Conservation (phyloP, 2,113 vertebrate genomes). For the Gavialis gangeticus region DNA sequence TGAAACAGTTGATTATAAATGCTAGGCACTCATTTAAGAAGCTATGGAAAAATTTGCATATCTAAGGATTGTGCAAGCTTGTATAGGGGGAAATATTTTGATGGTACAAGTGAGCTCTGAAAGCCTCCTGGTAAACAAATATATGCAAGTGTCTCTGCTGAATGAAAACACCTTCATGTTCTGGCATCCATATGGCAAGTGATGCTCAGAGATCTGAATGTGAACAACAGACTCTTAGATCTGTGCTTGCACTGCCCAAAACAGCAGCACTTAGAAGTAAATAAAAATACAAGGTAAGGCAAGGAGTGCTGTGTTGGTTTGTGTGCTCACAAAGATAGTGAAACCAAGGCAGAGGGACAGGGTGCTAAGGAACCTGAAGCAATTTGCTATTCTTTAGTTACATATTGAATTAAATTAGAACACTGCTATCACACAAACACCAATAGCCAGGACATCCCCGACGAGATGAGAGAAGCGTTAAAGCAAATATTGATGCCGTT, state of each 20-base stretch:
- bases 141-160: conserved; percentile 30
- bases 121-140: conserved; percentile 45
- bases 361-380: background rate
- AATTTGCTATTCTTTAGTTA: background rate
- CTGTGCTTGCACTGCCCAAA: background rate
- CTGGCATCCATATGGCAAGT: conserved; percentile 22
- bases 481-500: background rate
- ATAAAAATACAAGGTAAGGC: background rate
- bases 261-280: background rate
- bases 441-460: conserved; percentile 11
- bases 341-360: background rate
- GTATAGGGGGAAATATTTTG: conserved; percentile 47
- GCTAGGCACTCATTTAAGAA: conserved; percentile 55
- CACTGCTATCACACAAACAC: background rate
- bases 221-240: background rate
- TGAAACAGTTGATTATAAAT: conserved; percentile 74
- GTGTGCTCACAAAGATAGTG: background rate
- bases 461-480: conserved; percentile 4
- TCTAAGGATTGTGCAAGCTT: conserved; percentile 44
- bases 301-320: background rate
- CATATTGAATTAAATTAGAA: background rate
- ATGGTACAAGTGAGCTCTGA: conserved; percentile 8
- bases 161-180: background rate
- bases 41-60: background rate
- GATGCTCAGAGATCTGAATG: background rate